These are phyloP conservation scores for Origma solitaria DNA, from an alignment of 2,113 vertebrate genomes.

Conservation along the genomic window DNA sequence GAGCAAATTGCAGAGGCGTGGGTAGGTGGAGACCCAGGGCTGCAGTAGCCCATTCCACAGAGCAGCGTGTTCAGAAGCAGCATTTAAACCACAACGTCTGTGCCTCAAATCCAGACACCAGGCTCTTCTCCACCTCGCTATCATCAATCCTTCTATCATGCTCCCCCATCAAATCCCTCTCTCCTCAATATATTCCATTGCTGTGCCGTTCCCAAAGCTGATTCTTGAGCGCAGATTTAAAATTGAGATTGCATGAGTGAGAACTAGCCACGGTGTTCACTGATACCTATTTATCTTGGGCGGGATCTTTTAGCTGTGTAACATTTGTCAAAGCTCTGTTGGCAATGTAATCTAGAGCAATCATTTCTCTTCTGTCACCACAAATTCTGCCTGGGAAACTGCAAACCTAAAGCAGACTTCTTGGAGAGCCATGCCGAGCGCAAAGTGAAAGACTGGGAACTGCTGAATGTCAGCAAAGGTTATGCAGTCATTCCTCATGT, in stretches of 20 bases:
- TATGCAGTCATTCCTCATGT: not conserved
- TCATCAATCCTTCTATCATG: not conserved
- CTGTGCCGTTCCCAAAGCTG: not conserved
- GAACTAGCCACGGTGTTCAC: not conserved
- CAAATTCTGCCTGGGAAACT: slow-evolving; percentile 22
- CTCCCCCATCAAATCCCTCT: not conserved
- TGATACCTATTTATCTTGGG: slow-evolving; percentile 34
- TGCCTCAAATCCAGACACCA: not conserved
- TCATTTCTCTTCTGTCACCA: slow-evolving; percentile 43
- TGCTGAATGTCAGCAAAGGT: slow-evolving; percentile 22
- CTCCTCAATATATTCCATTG: not conserved
- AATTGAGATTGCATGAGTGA: not conserved
- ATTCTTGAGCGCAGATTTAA: not conserved
- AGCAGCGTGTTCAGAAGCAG: not conserved
- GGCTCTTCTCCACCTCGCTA: not conserved
- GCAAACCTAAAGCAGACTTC: slow-evolving; percentile 8
- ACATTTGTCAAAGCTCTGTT: slow-evolving; percentile 38
- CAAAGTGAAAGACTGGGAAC: not conserved
- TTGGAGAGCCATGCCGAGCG: not conserved
- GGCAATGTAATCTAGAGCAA: slow-evolving; percentile 35
- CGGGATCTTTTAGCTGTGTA: not conserved
- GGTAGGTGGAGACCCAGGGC: not conserved
- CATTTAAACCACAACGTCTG: not conserved
- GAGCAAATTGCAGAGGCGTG: not conserved
- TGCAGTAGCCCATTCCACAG: not conserved